phyloP scores from a whole-genome alignment of 1,140 invertebrate species.

The Rhysida immarginata region DNA sequence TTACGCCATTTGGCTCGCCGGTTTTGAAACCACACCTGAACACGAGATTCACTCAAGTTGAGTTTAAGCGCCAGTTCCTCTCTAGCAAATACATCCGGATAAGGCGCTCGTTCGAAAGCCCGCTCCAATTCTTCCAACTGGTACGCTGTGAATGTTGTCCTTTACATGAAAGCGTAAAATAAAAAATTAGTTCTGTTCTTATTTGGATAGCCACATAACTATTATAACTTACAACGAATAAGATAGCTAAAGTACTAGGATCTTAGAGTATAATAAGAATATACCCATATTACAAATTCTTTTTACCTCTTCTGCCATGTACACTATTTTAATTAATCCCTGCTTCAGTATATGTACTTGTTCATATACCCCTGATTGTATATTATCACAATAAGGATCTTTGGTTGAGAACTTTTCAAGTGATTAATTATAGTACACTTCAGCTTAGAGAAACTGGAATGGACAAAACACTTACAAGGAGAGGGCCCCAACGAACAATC shows the following conservation, averaged over 20 bases:
- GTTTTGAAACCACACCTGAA: conserved; percentile 91
- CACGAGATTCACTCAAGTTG: conserved; percentile 77
- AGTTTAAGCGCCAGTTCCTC: conserved; percentile 84
- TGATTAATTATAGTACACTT: too few species aligned
- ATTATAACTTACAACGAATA: neutral
- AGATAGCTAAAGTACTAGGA: neutral
- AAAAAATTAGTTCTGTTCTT: neutral
- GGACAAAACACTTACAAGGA: too few species aligned
- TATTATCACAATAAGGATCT: too few species aligned
- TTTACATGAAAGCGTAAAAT: conserved; percentile 30
- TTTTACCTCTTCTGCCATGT: neutral
- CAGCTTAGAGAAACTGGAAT: too few species aligned
- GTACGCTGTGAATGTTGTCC: conserved; percentile 91
- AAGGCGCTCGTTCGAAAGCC: conserved; percentile 85
- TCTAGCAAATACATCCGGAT: conserved; percentile 89
- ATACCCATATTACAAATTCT: neutral
- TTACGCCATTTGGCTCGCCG: conserved; percentile 94
- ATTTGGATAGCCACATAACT: too few species aligned
- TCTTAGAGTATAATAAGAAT: neutral
- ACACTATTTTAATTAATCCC: neutral
- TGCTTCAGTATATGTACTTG: too few species aligned
- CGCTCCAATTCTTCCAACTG: conserved; percentile 87
- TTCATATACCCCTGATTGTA: too few species aligned
- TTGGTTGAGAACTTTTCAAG: too few species aligned
- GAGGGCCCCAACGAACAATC: too few species aligned